Conservation (phyloP, 2,888 invertebrate species). For the Macrosiphum euphorbiae region DNA sequence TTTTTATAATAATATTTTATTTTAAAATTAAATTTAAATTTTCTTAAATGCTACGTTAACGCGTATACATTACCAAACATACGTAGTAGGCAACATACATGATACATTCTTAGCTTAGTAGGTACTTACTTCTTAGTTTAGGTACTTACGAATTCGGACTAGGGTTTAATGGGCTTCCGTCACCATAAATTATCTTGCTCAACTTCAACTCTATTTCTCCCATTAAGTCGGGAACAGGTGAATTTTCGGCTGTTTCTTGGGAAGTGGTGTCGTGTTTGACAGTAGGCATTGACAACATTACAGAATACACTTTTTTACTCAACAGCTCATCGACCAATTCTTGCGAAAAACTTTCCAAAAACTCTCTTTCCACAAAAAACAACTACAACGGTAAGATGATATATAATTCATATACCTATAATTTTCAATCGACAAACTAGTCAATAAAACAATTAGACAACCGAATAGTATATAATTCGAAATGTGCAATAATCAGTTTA, state of each 20-base stretch:
- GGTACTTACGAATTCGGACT: slow-evolving; percentile 65
- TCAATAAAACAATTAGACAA: too few relatives aligned
- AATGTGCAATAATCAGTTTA: neutral
- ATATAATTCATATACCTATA: neutral
- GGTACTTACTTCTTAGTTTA: neutral
- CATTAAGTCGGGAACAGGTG: slow-evolving; percentile 60
- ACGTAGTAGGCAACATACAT: neutral
- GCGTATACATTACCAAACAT: neutral
- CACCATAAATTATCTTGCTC: slow-evolving; percentile 67
- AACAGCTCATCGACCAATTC: slow-evolving; percentile 60
- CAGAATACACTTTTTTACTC: slow-evolving; percentile 51
- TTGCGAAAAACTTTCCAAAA: slow-evolving; percentile 57
- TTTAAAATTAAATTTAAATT: too few relatives aligned
- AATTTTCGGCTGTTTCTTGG: slow-evolving; percentile 29
- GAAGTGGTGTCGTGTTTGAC: slow-evolving; percentile 29
- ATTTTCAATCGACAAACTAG: neutral
- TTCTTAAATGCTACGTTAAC: neutral
- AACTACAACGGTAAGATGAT: neutral
- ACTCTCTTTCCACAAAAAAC: slow-evolving; percentile 22
- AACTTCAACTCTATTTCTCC: slow-evolving; percentile 66
- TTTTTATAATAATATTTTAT: neutral
- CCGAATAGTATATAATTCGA: neutral
- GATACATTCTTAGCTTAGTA: neutral
- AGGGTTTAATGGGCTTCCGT: slow-evolving; percentile 63
- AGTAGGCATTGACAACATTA: slow-evolving; percentile 67